Evolutionary conservation across 2,797 vertebrate genomes (phyloP).

Genomic region (Rhynchonycteris naso): DNA sequence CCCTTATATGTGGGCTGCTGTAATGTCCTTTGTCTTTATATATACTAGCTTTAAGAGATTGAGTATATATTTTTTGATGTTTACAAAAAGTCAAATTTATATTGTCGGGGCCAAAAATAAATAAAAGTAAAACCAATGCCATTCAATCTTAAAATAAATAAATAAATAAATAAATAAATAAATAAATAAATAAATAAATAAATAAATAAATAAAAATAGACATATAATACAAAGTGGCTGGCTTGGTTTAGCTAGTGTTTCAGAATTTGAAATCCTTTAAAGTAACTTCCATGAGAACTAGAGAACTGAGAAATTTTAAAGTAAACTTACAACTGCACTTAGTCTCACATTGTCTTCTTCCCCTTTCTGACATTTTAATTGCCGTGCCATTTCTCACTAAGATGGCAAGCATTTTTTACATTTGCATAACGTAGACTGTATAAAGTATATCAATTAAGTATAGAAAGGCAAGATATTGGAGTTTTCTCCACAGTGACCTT

Average conservation of each 20-base stretch:
- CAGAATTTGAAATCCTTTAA: slow-evolving; percentile 9
- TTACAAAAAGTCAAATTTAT: slow-evolving; percentile 26
- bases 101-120: not conserved
- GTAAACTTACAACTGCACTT: slow-evolving; percentile 52
- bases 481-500: not conserved
- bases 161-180: no score
- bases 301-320: slow-evolving; percentile 36
- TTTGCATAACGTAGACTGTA: slow-evolving; percentile 44
- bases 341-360: slow-evolving; percentile 55
- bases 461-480: not conserved
- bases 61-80: not conserved
- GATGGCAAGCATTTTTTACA: not conserved
- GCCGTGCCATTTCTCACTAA: slow-evolving; percentile 53
- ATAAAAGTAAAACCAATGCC: slow-evolving; percentile 34
- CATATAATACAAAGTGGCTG: not conserved
- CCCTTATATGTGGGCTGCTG: not conserved
- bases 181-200: no score
- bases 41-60: not conserved
- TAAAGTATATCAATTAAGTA: slow-evolving; percentile 66
- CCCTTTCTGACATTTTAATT: slow-evolving; percentile 63
- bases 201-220: no score
- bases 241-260: not conserved
- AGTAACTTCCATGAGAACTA: not conserved
- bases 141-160: not conserved
- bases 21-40: not conserved